These are phyloP conservation scores for Thymelicus acteon DNA, from an alignment of 2,888 invertebrate genomes.

Conservation along the genomic window DNA sequence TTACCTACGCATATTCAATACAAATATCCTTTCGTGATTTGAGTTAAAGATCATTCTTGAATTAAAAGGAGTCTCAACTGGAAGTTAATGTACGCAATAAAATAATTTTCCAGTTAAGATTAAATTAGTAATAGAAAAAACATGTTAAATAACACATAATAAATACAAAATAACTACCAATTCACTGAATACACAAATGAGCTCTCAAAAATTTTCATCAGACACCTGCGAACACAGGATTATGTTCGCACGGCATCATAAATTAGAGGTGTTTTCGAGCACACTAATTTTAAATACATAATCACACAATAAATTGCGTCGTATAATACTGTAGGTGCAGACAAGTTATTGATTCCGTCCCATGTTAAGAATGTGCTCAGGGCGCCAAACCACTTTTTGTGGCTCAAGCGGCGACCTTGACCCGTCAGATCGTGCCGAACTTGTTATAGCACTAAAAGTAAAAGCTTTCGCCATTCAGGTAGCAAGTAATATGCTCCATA, in stretches of 20 bases:
- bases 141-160: constrained; percentile 39
- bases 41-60: constrained; percentile 41
- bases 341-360: constrained; percentile 66
- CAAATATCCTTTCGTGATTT: constrained; percentile 53
- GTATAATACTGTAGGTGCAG: constrained; percentile 54
- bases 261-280: constrained; percentile 54
- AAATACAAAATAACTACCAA: constrained; percentile 44
- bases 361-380: constrained; percentile 61
- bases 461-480: constrained; percentile 71
- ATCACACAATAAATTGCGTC: constrained; percentile 47
- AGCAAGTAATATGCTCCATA: constrained; percentile 13
- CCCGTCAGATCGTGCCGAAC: constrained; percentile 69
- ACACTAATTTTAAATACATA: constrained; percentile 46
- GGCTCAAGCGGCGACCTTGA: constrained; percentile 69
- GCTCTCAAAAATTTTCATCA: constrained; percentile 34
- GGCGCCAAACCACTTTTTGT: constrained; percentile 71
- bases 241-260: constrained; percentile 47
- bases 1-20: constrained; percentile 61
- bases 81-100: not conserved
- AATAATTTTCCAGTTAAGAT: no score
- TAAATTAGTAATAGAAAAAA: not conserved
- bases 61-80: not conserved
- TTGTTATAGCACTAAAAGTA: constrained; percentile 72
- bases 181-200: constrained; percentile 48
- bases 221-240: constrained; percentile 56